Evolutionary conservation across 1,140 invertebrate species (phyloP), one percentile per base, ranked within the genome.

Genomic region (Meloidogyne exigua): DNA sequence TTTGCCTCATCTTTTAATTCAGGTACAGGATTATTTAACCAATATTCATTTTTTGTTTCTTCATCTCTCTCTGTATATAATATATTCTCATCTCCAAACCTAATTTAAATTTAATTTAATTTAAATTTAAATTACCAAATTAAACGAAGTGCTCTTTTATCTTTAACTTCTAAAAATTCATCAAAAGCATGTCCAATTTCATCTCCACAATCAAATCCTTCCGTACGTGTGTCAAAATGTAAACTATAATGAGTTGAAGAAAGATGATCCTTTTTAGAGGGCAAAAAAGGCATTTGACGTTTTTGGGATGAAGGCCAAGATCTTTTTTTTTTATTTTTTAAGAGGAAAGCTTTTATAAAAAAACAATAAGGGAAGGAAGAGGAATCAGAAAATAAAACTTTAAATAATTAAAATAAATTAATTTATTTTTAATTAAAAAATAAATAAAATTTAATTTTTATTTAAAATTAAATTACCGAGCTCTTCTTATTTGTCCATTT

Each of bases 171-270:
- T 26, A 84, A 44, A 66, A 81, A 83, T 44, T 77, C 44, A 64
- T 80, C 72, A 44, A 84, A 73, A 18, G 72, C 75, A 32, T 76
- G 18, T n/a, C 57, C 81, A 39, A 79, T 67, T 76, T 84, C 82
- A 28, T 81, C 79, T 2, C 83, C 83, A 68, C 83, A 84, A 39
- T 84, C 79, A 28, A 81, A 66, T 1, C 83, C 83, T 23, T 83
- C 81, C 2, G 81, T 81, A 49, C 44, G 23, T 7, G 36, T 32
- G 11, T 81, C 63, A 12, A 9, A 25, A 57, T 67, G 69, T 12
- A 80, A 63, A 23, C 79, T 80, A 32, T n/a, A 78, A n/a, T 2
- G 18, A 11, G 0, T 2, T 21, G 18, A 10, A 39, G 62, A 26
- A 28, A 11, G 36, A 15, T 21, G 7, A 10, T 70, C 28, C 5